phyloP scores from a whole-genome alignment of 2,113 vertebrate species.

The Lampris incognitus region DNA sequence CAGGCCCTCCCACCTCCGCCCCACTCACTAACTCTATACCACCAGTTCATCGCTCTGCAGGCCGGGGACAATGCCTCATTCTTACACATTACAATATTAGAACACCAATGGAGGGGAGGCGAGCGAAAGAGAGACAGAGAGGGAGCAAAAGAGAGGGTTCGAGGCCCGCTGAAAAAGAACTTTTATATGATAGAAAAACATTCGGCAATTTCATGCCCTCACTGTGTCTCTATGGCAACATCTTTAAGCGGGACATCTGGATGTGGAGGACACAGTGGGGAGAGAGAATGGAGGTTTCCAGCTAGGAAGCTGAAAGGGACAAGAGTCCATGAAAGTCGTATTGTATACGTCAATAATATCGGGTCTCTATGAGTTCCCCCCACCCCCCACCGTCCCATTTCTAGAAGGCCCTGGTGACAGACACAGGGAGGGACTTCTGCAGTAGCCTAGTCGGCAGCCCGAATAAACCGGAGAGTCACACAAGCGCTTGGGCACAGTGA shows the following conservation, averaged over 20 bases:
- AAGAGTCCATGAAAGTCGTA: constrained; percentile 73
- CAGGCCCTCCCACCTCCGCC: constrained; percentile 37
- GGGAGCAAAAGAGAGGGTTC: not conserved
- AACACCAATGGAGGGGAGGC: constrained; percentile 45
- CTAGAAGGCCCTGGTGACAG: constrained; percentile 39
- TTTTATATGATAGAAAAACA: constrained; percentile 68
- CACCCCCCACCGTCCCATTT: constrained; percentile 25
- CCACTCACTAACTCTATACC: constrained; percentile 53
- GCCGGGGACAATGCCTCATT: constrained; percentile 72
- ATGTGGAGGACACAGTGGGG: constrained; percentile 59
- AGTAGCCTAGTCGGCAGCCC: constrained; percentile 36
- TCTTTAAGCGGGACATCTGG: constrained; percentile 75
- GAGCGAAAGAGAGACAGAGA: constrained; percentile 35
- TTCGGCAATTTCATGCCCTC: constrained; percentile 60
- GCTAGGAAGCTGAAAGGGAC: constrained; percentile 77
- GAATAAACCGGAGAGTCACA: constrained; percentile 42
- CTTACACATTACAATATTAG: constrained; percentile 65
- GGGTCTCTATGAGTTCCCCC: constrained; percentile 57
- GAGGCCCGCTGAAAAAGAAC: constrained; percentile 48
- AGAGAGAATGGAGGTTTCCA: constrained; percentile 75
- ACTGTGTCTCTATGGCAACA: constrained; percentile 70
- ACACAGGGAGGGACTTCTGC: constrained; percentile 23
- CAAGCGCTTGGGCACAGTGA: constrained; percentile 52
- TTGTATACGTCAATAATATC: constrained; percentile 74
- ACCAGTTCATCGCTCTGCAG: constrained; percentile 58